A percentile compares a stretch with the other conserved stretches of the same genome.
Evolutionary conservation across 2,888 invertebrate species (phyloP).

Genomic region (Apotomis betuletana): DNA sequence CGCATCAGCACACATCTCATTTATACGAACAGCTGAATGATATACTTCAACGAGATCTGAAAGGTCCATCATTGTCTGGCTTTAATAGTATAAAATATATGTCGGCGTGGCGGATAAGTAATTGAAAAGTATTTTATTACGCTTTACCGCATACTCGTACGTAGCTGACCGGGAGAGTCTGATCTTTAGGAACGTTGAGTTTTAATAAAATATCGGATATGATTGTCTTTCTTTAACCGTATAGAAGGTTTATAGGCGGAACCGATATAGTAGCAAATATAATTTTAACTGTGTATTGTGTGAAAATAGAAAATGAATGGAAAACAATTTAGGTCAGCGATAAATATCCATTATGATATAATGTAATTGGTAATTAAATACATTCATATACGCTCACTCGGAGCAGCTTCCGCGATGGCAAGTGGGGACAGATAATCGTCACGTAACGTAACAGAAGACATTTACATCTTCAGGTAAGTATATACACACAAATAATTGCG

Average conservation of each 20-base stretch:
- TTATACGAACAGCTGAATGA: constrained; percentile 26
- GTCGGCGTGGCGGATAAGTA: neutral
- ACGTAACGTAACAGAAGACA: constrained; percentile 47
- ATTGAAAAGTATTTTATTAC: neutral
- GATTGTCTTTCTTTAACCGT: too few species aligned
- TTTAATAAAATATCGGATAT: neutral
- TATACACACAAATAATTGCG: constrained; percentile 62
- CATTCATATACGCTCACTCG: neutral
- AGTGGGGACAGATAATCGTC: constrained; percentile 45
- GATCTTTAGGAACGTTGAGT: neutral
- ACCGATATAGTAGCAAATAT: too few species aligned
- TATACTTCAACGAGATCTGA: constrained; percentile 33
- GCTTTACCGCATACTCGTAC: constrained; percentile 14
- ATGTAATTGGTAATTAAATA: constrained; percentile 6
- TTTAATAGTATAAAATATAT: constrained; percentile 30
- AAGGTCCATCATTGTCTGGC: constrained; percentile 11
- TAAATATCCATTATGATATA: neutral
- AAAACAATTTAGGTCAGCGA: neutral
- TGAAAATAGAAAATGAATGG: neutral
- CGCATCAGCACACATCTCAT: constrained; percentile 22
- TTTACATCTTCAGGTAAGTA: constrained; percentile 48
- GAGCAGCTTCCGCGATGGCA: constrained; percentile 31
- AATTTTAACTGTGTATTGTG: too few species aligned
- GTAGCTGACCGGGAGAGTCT: neutral
- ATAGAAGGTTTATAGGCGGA: too few species aligned